Percentiles rank a stretch among this genome's conserved stretches.
These are phyloP conservation scores for Eumeta japonica DNA, from an alignment of 1,140 invertebrate species.

Conservation along the genomic window DNA sequence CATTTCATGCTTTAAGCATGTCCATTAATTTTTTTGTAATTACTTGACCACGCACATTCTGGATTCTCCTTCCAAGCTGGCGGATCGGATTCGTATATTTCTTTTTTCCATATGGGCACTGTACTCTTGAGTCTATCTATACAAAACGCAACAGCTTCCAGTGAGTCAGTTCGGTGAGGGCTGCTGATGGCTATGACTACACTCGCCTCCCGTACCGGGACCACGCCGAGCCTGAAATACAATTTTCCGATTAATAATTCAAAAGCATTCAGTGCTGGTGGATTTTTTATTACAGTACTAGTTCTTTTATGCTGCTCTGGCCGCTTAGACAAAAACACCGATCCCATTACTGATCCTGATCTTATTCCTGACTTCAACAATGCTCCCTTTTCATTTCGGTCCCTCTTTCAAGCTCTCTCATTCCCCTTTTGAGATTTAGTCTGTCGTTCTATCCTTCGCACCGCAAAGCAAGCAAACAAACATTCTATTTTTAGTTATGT, in stretches of 20 bases:
- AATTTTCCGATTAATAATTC: conserved; percentile 2
- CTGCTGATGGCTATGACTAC: conserved; percentile 89
- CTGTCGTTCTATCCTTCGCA: too few relatives aligned
- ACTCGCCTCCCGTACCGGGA: conserved; percentile 86
- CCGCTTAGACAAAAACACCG: too few relatives aligned
- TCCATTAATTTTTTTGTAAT: too few relatives aligned
- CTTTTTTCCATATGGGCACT: conserved; percentile 97
- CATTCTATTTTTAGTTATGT: too few relatives aligned
- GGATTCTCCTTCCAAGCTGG: conserved; percentile 75
- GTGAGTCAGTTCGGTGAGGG: conserved; percentile 77
- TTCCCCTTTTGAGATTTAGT: too few relatives aligned
- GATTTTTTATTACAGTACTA: background rate
- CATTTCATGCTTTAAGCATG: too few relatives aligned
- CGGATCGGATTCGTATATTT: conserved; percentile 70
- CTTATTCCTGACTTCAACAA: too few relatives aligned
- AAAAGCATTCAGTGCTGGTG: background rate
- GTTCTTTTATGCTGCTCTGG: too few relatives aligned
- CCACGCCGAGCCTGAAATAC: conserved; percentile 68
- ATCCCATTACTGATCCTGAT: too few relatives aligned
- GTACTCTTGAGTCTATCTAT: conserved; percentile 83
- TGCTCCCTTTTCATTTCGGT: too few relatives aligned
- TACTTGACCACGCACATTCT: conserved; percentile 76
- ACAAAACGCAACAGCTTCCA: conserved; percentile 79
- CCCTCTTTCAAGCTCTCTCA: too few relatives aligned
- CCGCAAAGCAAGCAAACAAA: too few relatives aligned